Evolutionary conservation across 1,140 invertebrate genomes (phyloP).

Genomic region (Choristoneura fumiferana): DNA sequence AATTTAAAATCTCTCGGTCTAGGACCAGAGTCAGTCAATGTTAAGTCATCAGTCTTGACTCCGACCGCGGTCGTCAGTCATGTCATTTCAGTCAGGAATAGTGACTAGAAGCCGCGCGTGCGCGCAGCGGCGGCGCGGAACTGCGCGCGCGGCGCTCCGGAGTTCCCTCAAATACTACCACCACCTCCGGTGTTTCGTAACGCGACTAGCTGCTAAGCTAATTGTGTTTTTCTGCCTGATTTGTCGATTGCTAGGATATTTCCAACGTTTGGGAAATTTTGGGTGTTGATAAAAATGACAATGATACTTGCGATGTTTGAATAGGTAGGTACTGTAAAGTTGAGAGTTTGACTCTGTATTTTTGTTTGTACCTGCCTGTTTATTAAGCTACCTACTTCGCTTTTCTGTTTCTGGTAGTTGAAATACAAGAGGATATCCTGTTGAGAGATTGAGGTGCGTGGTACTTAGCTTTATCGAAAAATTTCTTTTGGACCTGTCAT

Average conservation of each 20-base stretch:
- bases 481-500: no score
- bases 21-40: not conserved
- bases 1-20: constrained; percentile 8
- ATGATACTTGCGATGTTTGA: no score
- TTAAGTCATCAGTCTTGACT: not conserved
- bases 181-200: constrained; percentile 44
- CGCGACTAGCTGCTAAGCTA: constrained; percentile 34
- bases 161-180: constrained; percentile 61
- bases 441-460: no score
- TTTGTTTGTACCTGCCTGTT: no score
- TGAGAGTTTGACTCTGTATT: no score
- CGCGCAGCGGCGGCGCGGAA: constrained; percentile 45
- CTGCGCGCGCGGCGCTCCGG: constrained; percentile 43
- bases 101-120: constrained; percentile 54
- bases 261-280: not conserved
- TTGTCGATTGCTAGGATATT: not conserved
- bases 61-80: not conserved
- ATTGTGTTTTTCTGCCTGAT: constrained; percentile 6
- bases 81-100: constrained; percentile 37
- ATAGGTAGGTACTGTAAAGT: no score
- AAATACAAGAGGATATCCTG: no score
- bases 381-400: no score
- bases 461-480: no score
- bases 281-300: no score
- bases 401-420: no score